Evolutionary conservation across 2,797 vertebrate species (phyloP).

Genomic region (Sebastes elongatus): DNA sequence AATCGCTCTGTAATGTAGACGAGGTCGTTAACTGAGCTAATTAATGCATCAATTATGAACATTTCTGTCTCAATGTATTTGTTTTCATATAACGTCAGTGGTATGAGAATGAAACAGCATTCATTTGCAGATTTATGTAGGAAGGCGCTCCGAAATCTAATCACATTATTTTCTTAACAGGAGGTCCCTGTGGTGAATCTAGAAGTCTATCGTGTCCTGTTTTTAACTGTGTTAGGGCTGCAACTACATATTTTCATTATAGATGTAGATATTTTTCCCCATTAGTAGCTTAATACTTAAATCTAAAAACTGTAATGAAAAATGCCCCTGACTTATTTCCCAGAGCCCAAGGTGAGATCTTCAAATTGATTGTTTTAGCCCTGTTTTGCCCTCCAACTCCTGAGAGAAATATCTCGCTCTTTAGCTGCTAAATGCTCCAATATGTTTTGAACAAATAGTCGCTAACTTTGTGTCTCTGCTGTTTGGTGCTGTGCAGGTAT

Average conservation of each 20-base stretch:
- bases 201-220: background rate
- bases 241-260: background rate
- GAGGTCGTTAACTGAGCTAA: slow-evolving; percentile 32
- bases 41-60: slow-evolving; percentile 32
- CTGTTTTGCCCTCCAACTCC: background rate
- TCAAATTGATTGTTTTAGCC: background rate
- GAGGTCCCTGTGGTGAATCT: background rate
- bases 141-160: background rate
- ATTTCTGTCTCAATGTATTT: background rate
- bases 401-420: background rate
- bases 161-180: background rate
- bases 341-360: background rate
- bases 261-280: background rate
- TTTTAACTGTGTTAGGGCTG: background rate
- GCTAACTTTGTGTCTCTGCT: background rate
- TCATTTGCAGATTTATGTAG: background rate
- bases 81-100: background rate
- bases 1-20: slow-evolving; percentile 12
- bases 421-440: background rate
- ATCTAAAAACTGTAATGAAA: background rate
- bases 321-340: background rate
- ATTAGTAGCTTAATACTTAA: background rate
- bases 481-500: background rate
- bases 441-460: background rate
- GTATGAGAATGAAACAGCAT: background rate